Percentiles rank a stretch among this genome's conserved stretches.
These are phyloP conservation scores for Tympanuchus pallidicinctus DNA, from an alignment of 2,113 vertebrate genomes.

Conservation along the genomic window DNA sequence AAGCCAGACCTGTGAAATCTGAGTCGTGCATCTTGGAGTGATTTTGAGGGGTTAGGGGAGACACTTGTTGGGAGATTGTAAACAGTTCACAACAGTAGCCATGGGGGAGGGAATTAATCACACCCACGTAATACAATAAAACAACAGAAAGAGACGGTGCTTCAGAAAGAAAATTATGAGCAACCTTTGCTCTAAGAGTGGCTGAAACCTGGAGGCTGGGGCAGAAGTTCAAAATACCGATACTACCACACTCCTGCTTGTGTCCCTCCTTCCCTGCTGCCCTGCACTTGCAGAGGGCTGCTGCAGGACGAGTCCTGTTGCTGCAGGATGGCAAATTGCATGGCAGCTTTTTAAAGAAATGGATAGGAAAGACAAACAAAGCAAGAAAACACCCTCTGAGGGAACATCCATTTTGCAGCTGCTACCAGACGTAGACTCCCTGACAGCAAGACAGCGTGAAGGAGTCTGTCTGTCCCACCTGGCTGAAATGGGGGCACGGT, in stretches of 20 bases:
- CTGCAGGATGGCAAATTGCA: background rate
- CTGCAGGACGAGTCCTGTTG: background rate
- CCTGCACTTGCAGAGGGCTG: background rate
- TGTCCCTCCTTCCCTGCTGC: background rate
- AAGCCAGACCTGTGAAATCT: background rate
- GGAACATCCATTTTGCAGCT: background rate
- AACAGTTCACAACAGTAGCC: background rate
- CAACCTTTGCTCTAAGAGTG: too few relatives aligned
- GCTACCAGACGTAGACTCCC: rapidly evolving
- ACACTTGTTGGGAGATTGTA: background rate
- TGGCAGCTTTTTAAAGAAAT: background rate
- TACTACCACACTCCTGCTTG: background rate
- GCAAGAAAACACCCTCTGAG: background rate
- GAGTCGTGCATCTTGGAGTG: background rate
- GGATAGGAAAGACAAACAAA: background rate
- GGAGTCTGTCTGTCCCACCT: background rate
- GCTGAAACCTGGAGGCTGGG: background rate
- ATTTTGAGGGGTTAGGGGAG: background rate
- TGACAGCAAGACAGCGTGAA: background rate
- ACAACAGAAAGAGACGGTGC: background rate
- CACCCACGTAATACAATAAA: background rate
- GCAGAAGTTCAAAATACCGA: background rate
- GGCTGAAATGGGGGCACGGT: rapidly evolving
- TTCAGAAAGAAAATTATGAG: background rate
- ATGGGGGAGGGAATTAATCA: background rate